A percentile compares a stretch with the other conserved stretches of the same genome.
Evolutionary conservation across 1,140 invertebrate genomes (phyloP).

Genomic region (Cataglyphis hispanica): DNA sequence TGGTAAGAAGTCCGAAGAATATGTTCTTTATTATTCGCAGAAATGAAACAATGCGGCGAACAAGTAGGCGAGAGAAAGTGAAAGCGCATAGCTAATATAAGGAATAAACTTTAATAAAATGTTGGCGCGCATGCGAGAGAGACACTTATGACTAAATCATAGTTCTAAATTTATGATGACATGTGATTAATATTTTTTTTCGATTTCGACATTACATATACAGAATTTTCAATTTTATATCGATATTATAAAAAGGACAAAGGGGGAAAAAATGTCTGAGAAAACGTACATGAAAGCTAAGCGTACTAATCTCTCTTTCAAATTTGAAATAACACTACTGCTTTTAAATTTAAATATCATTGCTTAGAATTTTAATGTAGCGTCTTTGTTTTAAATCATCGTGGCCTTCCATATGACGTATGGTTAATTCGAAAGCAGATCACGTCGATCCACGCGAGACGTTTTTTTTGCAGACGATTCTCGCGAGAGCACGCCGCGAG

Average conservation of each 20-base stretch:
- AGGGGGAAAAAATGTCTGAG: too few species aligned
- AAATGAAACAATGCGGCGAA: slow-evolving; percentile 31
- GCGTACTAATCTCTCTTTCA: neutral
- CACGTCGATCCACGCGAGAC: slow-evolving; percentile 57
- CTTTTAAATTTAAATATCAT: too few species aligned
- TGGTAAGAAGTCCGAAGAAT: slow-evolving; percentile 18
- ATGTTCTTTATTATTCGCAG: slow-evolving; percentile 59
- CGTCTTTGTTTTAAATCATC: neutral
- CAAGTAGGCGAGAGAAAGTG: slow-evolving; percentile 58
- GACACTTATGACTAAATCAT: slow-evolving; percentile 21
- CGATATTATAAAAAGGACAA: too few species aligned
- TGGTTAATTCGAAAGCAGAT: slow-evolving; percentile 37
- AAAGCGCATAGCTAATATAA: slow-evolving; percentile 37
- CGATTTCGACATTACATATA: too few species aligned
- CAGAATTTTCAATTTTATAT: too few species aligned
- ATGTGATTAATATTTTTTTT: neutral
- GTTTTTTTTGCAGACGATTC: slow-evolving; percentile 13
- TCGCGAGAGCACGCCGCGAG: slow-evolving; percentile 13
- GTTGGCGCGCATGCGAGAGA: neutral
- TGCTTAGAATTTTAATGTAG: neutral
- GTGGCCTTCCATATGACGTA: neutral
- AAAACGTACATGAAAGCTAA: too few species aligned
- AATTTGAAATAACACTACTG: too few species aligned
- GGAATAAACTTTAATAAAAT: slow-evolving; percentile 41
- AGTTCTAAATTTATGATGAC: neutral